Base-by-base conservation (phyloP, 2,797 vertebrate genomes). In the Acipenser oxyrinchus region DNA sequence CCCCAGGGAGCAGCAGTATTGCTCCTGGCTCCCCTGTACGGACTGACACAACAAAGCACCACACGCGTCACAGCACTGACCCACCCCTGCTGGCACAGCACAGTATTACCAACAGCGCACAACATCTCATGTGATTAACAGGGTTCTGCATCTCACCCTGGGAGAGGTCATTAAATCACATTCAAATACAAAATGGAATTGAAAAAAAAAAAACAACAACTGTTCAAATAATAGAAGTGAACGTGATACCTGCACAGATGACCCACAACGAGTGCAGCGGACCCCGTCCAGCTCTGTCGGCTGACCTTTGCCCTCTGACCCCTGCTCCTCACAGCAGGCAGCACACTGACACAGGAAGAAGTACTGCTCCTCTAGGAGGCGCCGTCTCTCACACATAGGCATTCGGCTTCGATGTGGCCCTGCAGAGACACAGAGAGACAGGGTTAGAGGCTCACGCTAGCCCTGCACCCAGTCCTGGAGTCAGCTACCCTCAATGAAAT, bases 341-440 rank as follows among this genome's bases (percentile, higher is more conserved):
- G 66, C 81, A 77, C 97, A 99, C 69, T 0, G 11, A 74, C 97
- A 99, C 55, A 86, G 71, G 49, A 99, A 99, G 76, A 91, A 96
- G 82, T 99, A 99, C 78, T 99, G 96, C 4, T 85, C 79, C 75
- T 85, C 87, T 70, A 97, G 86, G 70, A 82, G 83, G 72, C 68
- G 79, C n/a, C 73, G 91, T 12, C 96, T 92, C 72, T 94, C 84
- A 15, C 69, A 64, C 55, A 78, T 78, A 48, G 9, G 73, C 92
- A 95, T 92, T 67, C 92, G 88, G 11, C 84, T 87, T 69, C 50
- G 70, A 65, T 96, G 91, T 62, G 96, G 95, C 65, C 97, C 90
- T 92, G 76, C 9, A 11, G 49, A 51, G 15, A 18, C n/a, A 8
- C 58, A 8, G 48, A 51, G 15, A 13, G 11, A 12, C 2, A 12